A percentile compares a stretch with the other conserved stretches of the same genome.
Conservation (phyloP, 2,888 invertebrate genomes). For the Tinea trinotella region DNA sequence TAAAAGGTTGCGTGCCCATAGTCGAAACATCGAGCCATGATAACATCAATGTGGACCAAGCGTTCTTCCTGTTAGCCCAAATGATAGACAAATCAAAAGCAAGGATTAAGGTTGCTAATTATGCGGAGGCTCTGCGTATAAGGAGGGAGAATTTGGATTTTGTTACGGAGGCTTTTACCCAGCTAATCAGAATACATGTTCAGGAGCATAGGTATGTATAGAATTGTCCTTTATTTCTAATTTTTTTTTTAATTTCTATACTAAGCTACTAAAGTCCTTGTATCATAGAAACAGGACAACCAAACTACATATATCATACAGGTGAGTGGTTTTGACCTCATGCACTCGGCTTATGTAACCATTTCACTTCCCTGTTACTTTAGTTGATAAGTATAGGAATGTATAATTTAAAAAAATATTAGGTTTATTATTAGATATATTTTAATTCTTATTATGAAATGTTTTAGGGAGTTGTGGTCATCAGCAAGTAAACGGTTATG, state of each 20-base stretch:
- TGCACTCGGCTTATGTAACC: too few relatives aligned
- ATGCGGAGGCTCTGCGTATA: slow-evolving; percentile 86
- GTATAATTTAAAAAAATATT: too few relatives aligned
- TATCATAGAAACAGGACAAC: too few relatives aligned
- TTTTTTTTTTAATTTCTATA: too few relatives aligned
- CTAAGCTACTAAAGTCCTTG: too few relatives aligned
- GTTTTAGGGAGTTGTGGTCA: slow-evolving; percentile 86
- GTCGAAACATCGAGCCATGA: slow-evolving; percentile 97
- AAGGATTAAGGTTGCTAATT: slow-evolving; percentile 72
- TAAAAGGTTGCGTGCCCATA: slow-evolving; percentile 88
- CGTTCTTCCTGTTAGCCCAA: slow-evolving; percentile 91
- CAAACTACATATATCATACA: too few relatives aligned
- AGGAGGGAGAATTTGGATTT: slow-evolving; percentile 91
- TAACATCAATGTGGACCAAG: slow-evolving; percentile 95
- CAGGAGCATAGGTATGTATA: slow-evolving; percentile 80
- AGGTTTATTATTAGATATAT: too few relatives aligned
- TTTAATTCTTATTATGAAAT: too few relatives aligned
- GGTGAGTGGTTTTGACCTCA: too few relatives aligned
- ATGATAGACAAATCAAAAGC: slow-evolving; percentile 93
- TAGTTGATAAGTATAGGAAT: too few relatives aligned
- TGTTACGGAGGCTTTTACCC: slow-evolving; percentile 91
- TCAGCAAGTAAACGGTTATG: slow-evolving; percentile 88
- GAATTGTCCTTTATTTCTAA: too few relatives aligned
- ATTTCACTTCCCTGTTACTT: too few relatives aligned
- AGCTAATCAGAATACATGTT: slow-evolving; percentile 87